Evolutionary conservation across 2,888 invertebrate genomes (phyloP).

Genomic region (Ormyrus pomaceus): DNA sequence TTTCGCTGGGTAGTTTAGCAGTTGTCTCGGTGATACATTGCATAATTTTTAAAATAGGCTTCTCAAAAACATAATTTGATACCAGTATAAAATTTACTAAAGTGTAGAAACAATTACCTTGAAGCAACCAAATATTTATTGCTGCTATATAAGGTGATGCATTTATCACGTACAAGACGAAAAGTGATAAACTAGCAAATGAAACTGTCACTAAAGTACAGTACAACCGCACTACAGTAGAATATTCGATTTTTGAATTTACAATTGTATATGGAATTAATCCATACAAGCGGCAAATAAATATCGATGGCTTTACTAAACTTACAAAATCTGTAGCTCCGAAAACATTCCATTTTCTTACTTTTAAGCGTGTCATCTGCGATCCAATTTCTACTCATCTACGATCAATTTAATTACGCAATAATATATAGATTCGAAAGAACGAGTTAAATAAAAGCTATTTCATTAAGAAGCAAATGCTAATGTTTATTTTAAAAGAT

Average conservation of each 20-base stretch:
- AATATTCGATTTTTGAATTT: constrained; percentile 44
- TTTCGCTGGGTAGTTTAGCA: constrained; percentile 53
- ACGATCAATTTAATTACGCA: too few relatives aligned
- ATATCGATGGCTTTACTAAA: constrained; percentile 61
- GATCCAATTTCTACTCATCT: too few relatives aligned
- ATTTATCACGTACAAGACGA: constrained; percentile 16
- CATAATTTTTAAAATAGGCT: constrained; percentile 57
- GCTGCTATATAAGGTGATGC: constrained; percentile 41
- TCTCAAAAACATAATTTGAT: constrained; percentile 53
- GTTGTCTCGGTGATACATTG: constrained; percentile 57
- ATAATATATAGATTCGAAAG: too few relatives aligned
- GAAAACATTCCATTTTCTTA: constrained; percentile 58
- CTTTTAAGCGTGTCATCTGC: neutral
- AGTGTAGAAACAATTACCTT: constrained; percentile 58
- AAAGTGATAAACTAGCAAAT: constrained; percentile 5
- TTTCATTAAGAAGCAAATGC: neutral
- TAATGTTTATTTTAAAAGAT: neutral
- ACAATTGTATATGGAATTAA: constrained; percentile 62
- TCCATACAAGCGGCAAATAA: constrained; percentile 59
- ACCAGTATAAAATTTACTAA: constrained; percentile 57
- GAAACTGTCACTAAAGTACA: constrained; percentile 50
- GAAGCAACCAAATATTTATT: constrained; percentile 57
- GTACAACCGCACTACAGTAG: constrained; percentile 52
- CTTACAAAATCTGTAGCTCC: constrained; percentile 54
- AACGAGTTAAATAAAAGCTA: too few relatives aligned